Evolutionary conservation across 2,888 invertebrate genomes (phyloP).

Genomic region (Harpagoxenus sublaevis): DNA sequence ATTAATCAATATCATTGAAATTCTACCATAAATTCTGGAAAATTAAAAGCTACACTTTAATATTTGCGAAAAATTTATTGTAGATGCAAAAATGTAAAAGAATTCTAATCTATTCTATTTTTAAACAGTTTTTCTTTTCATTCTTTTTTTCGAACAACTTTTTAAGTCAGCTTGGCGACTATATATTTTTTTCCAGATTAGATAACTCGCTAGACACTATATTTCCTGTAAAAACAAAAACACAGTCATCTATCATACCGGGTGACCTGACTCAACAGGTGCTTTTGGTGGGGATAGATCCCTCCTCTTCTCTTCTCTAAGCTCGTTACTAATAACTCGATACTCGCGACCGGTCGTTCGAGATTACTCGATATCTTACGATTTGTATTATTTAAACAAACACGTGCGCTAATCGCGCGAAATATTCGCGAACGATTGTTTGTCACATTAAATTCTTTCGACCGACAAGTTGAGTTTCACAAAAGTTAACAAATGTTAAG

Average conservation of each 20-base stretch:
- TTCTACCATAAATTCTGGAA: background rate
- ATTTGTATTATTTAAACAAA: background rate
- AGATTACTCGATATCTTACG: conserved; percentile 7
- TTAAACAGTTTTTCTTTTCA: background rate
- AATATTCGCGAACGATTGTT: background rate
- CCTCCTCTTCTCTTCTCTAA: background rate
- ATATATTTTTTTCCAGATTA: background rate
- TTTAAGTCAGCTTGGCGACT: background rate
- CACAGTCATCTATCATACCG: conserved; percentile 2
- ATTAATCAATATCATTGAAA: background rate
- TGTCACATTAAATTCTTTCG: background rate
- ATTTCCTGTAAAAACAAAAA: conserved; percentile 9
- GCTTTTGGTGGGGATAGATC: background rate
- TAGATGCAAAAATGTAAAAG: background rate
- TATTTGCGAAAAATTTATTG: background rate
- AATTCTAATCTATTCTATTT: background rate
- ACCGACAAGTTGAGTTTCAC: background rate
- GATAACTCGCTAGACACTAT: background rate
- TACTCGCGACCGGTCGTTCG: background rate
- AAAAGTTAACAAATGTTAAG: background rate
- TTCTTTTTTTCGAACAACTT: background rate
- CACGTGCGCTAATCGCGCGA: background rate
- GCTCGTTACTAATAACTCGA: background rate
- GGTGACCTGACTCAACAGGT: conserved; percentile 35
- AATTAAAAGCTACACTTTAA: background rate